Evolutionary conservation across 2,888 invertebrate species (phyloP), one percentile per base, ranked within the genome.

Genomic region (Nezara viridula): DNA sequence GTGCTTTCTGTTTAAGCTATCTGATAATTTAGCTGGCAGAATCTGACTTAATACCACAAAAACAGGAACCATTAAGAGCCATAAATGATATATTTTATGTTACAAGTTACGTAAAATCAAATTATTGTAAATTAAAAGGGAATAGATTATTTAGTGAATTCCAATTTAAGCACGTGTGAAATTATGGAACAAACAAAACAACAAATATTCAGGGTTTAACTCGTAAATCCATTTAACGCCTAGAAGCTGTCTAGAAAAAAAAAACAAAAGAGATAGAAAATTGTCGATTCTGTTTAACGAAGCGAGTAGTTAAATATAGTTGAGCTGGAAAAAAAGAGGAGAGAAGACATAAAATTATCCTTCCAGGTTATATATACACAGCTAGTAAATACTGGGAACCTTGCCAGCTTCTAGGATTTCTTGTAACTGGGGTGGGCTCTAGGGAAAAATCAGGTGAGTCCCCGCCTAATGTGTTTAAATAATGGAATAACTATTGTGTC

Each of bases 291-390:
- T 86, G 87, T 87, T 89, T 89, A 90, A 90, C 89, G 90, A 88
- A 89, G 87, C 89, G 89, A 85, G 89, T 85, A 89, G 89, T 89
- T 66, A 88, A 89, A 81, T 27, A 81, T 44, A 27, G 89, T 73
- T 40, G 73, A 81, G 89, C 52, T 73, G 73, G 86, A 89, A 81
- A 88, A 66, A 73, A 77, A 88, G 37, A 37, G 52, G 50, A 85
- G 88, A 50, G 89, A 89, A 89, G 90, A 89, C 90, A 90, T 90
- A 90, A 90, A 90, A 90, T 89, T 89, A 90, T 90, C 89, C 90
- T 88, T 89, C 89, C 89, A 89, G 88, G 89, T 89, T 86, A 86
- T 81, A 81, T 81, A 81, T 81, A 81, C 81, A 81, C 81, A n/a
- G 81, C 81, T 81, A 81, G 81, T 81, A 81, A 81, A 81, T 81